Evolutionary conservation across 53 echinoderm and acorn worm species (phyloP).

Genomic region (Patiria pectinifera): DNA sequence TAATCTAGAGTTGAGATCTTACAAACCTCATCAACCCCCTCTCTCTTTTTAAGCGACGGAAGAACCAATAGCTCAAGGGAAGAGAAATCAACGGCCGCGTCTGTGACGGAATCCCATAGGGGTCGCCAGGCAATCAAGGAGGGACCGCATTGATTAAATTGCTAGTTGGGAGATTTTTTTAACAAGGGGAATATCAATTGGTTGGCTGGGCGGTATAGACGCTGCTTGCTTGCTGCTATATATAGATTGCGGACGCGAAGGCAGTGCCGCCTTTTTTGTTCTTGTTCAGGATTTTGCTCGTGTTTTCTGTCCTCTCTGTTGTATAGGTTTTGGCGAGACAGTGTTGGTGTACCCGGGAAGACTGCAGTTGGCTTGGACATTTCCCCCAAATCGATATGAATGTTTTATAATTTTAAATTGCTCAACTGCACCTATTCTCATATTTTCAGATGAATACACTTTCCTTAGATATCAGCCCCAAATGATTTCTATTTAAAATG

Average conservation of each 20-base stretch:
- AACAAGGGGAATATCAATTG: slow-evolving; percentile 1
- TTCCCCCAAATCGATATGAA: no score
- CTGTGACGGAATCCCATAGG: not conserved
- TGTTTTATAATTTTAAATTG: no score
- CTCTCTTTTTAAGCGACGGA: not conserved
- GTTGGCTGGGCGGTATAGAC: not conserved
- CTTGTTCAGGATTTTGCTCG: not conserved
- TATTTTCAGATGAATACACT: no score
- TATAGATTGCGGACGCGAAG: not conserved
- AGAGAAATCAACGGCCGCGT: slow-evolving; percentile 17
- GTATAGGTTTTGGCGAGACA: not conserved
- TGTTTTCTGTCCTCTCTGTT: not conserved
- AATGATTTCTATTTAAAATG: no score
- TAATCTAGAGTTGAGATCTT: not conserved
- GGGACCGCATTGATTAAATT: slow-evolving; percentile 47
- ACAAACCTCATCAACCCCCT: not conserved
- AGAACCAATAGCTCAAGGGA: not conserved
- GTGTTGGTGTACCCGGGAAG: no score
- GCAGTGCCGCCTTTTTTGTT: not conserved
- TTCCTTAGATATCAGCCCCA: no score
- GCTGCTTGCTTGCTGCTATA: not conserved
- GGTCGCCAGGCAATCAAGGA: slow-evolving; percentile 13
- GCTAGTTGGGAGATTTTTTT: slow-evolving; percentile 6
- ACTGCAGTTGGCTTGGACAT: no score
- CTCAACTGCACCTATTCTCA: no score